Conservation (phyloP, 2,888 invertebrate genomes). For the Cataglyphis cursor region DNA sequence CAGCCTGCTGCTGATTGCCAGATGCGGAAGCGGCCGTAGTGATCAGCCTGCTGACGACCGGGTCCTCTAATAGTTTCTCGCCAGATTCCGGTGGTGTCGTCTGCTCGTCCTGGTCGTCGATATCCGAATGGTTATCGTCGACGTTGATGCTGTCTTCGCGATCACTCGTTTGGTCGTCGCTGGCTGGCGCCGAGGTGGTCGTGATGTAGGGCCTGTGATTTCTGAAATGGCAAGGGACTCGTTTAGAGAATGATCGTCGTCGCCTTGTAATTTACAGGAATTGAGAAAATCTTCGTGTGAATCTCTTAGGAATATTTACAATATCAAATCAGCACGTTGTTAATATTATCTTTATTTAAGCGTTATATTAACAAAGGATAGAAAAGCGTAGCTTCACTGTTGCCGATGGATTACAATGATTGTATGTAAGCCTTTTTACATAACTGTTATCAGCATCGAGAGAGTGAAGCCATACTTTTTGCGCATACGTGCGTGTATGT, state of each 20-base stretch:
- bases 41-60: slow-evolving; percentile 80
- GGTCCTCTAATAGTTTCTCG: slow-evolving; percentile 76
- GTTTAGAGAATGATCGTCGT: slow-evolving; percentile 12
- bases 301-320: slow-evolving; percentile 6
- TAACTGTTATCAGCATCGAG: neutral
- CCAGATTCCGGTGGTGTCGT: slow-evolving; percentile 67
- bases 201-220: slow-evolving; percentile 84
- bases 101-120: slow-evolving; percentile 63
- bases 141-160: slow-evolving; percentile 62
- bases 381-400: slow-evolving; percentile 26
- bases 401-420: neutral
- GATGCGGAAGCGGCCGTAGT: slow-evolving; percentile 76
- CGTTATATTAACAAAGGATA: slow-evolving; percentile 17
- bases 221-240: slow-evolving; percentile 74
- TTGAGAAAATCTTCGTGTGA: slow-evolving; percentile 5
- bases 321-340: slow-evolving; percentile 7
- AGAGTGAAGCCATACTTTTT: slow-evolving; percentile 42
- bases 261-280: neutral
- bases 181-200: slow-evolving; percentile 82
- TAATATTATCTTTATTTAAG: slow-evolving; percentile 18
- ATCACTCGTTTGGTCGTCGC: slow-evolving; percentile 76
- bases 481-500: neutral
- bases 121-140: slow-evolving; percentile 57
- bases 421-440: neutral
- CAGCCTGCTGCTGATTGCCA: slow-evolving; percentile 60